phyloP scores from a whole-genome alignment of 2,113 vertebrate species.

The Illadopsis cleaveri region DNA sequence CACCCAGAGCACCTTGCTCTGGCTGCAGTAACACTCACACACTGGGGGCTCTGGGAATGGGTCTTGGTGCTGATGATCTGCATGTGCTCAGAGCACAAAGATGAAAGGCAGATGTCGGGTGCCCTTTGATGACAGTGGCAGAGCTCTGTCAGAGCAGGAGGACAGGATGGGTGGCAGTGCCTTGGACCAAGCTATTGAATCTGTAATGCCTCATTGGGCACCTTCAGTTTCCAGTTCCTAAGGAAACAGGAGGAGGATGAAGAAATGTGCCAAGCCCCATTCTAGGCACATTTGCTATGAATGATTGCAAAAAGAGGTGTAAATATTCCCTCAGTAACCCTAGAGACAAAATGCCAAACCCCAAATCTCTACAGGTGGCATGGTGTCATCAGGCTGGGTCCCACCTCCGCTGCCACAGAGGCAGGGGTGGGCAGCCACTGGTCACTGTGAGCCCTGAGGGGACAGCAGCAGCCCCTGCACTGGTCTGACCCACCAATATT shows the following conservation, averaged over 20 bases:
- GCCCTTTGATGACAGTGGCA: not conserved
- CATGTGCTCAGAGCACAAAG: not conserved
- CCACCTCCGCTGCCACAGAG: not conserved
- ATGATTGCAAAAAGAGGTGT: not conserved
- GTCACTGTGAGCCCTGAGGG: not conserved
- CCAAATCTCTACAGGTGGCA: not conserved
- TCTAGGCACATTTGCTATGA: not conserved
- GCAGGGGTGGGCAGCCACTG: rapidly evolving
- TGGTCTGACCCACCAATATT: rapidly evolving
- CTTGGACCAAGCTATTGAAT: not conserved
- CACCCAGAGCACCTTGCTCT: rapidly evolving
- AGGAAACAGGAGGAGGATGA: not conserved
- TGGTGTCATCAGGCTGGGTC: rapidly evolving
- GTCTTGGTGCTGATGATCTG: not conserved
- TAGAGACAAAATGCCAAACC: not conserved
- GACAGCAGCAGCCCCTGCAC: not conserved
- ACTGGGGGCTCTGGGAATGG: rapidly evolving
- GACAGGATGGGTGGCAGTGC: not conserved
- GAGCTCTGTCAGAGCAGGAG: not conserved
- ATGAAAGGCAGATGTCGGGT: not conserved
- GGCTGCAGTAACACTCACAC: not conserved
- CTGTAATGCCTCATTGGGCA: rapidly evolving
- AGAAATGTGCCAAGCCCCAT: not conserved
- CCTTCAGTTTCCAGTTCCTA: not conserved
- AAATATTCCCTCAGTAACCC: not conserved